Evolutionary conservation across 2,888 invertebrate genomes (phyloP).

Genomic region (Himalopsyche japonica): DNA sequence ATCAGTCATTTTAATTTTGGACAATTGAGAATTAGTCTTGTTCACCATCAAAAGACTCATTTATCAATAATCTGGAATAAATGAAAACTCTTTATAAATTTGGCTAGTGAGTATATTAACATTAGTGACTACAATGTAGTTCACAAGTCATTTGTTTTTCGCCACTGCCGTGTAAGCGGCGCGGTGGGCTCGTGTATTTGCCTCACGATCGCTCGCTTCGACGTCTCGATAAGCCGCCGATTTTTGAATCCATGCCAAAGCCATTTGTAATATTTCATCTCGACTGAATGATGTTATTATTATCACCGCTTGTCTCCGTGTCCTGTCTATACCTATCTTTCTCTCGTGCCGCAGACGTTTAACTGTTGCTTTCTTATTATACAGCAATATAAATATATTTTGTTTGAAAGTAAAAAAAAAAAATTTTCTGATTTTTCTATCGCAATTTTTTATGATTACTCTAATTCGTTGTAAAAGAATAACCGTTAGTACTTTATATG

Average conservation of each 20-base stretch:
- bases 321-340: neutral
- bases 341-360: neutral
- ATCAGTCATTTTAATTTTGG: no score
- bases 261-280: conserved; percentile 31
- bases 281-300: conserved; percentile 20
- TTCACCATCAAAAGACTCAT: no score
- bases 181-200: neutral
- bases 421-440: no score
- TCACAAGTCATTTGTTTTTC: no score
- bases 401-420: neutral
- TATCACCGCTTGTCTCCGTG: conserved; percentile 3
- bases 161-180: neutral
- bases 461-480: no score
- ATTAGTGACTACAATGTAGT: no score
- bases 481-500: no score
- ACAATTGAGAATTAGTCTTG: no score
- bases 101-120: no score
- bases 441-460: no score
- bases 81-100: no score
- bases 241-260: conserved; percentile 31
- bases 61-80: no score
- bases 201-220: neutral
- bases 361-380: neutral
- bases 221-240: conserved; percentile 3
- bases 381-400: neutral